Percentiles rank a stretch among this genome's conserved stretches.
These are phyloP conservation scores for Hippasteria phrygiana DNA, from an alignment of 53 echinoderm and acorn worm genomes.

Conservation along the genomic window DNA sequence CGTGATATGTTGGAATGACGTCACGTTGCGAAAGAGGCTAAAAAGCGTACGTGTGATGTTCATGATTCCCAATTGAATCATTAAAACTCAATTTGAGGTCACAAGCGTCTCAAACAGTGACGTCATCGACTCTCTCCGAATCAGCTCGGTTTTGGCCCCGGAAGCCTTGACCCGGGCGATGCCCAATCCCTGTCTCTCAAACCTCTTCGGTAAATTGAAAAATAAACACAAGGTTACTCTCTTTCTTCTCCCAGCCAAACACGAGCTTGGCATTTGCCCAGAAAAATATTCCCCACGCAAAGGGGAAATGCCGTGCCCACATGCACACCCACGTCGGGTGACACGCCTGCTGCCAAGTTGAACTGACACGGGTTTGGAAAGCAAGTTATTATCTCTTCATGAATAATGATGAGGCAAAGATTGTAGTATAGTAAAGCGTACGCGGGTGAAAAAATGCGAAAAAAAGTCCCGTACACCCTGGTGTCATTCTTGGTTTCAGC, in stretches of 20 bases:
- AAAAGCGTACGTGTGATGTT: no score
- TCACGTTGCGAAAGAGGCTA: no score
- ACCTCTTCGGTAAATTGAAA: not conserved
- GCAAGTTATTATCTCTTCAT: not conserved
- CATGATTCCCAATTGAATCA: no score
- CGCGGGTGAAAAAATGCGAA: no score
- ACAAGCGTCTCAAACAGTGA: not conserved
- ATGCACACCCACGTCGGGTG: conserved; percentile 39
- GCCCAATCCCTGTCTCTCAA: not conserved
- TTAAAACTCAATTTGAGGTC: no score
- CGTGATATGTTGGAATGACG: no score
- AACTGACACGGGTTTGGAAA: not conserved
- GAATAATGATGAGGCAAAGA: not conserved
- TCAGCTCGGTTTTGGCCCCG: not conserved
- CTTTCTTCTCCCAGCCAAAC: not conserved
- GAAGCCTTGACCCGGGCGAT: not conserved
- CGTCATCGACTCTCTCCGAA: not conserved
- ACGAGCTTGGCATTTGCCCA: conserved; percentile 9
- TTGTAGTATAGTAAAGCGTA: no score
- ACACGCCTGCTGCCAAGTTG: conserved; percentile 17
- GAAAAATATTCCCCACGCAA: not conserved
- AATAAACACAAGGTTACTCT: conserved; percentile 5
- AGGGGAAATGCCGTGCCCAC: not conserved
- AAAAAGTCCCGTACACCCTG: no score
- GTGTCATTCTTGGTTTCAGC: no score